Percentiles rank a stretch among this genome's conserved stretches.
phyloP scores from a whole-genome alignment of 1,140 invertebrate species.

The Xylocopa sonorina region DNA sequence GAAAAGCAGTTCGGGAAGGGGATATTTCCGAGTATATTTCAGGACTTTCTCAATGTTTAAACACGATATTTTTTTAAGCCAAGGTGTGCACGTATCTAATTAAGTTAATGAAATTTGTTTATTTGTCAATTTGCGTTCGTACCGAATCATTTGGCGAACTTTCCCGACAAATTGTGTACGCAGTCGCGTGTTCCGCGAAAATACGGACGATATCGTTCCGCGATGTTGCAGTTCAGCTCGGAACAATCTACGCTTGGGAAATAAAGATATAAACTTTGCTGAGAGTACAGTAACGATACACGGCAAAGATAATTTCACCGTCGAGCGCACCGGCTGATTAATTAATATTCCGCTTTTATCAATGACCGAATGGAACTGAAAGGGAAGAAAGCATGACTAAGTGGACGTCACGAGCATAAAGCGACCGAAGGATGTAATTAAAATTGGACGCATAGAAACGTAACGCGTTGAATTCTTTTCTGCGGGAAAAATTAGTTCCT shows the following conservation, averaged over 20 bases:
- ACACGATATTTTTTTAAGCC: too few relatives aligned
- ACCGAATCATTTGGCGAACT: too few relatives aligned
- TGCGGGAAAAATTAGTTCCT: background rate
- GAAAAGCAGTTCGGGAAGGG: too few relatives aligned
- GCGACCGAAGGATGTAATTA: slow-evolving; percentile 29
- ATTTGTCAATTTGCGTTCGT: too few relatives aligned
- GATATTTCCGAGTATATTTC: too few relatives aligned
- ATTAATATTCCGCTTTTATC: slow-evolving; percentile 20
- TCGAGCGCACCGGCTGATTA: background rate
- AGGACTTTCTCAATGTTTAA: too few relatives aligned
- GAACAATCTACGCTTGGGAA: background rate
- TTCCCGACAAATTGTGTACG: too few relatives aligned
- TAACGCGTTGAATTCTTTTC: slow-evolving; percentile 15
- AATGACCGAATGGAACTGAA: slow-evolving; percentile 22
- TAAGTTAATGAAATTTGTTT: too few relatives aligned
- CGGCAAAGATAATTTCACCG: background rate
- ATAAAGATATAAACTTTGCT: background rate
- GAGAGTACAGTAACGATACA: background rate
- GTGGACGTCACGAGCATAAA: slow-evolving; percentile 13
- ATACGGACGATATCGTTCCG: too few relatives aligned
- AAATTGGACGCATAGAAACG: slow-evolving; percentile 13
- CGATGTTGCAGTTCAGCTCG: background rate
- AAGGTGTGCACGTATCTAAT: too few relatives aligned
- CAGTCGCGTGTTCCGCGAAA: too few relatives aligned
- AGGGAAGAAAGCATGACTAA: slow-evolving; percentile 3